Base-by-base conservation (phyloP, 2,797 vertebrate species). In the Epinephelus coioides region DNA sequence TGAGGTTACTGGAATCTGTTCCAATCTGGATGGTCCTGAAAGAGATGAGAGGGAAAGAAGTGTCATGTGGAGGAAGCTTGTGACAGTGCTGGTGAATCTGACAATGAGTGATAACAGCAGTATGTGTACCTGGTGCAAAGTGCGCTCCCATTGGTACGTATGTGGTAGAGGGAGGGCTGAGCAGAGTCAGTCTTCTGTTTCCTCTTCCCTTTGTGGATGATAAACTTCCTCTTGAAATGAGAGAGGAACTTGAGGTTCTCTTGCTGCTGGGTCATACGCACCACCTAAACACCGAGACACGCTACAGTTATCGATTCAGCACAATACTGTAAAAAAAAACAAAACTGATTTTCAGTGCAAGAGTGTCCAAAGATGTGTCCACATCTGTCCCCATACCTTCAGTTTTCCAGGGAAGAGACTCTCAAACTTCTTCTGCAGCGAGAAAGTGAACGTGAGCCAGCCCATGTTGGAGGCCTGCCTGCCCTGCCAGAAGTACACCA, bases 401-500 rank as follows among this genome's bases (percentile, higher is more conserved):
- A 99, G 94, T 85, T 99, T 99, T 68, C 98, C 98, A 0, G 97
- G 98, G 88, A 99, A 99, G 23, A 99, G 97, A 78, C 96, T 98
- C 93, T 99, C 97, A 1, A 99, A 99, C 93, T 99, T 99, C 95
- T 98, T 99, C 94, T 99, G 98, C 60, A 99, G 95, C 77, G 97
- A 99, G 95, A 99, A 99, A 76, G 98, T 99, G 92, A 99, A 99
- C 30, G 98, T 99, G 81, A 99, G 96, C 98, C 98, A 99, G 89
- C 98, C 98, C 98, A 99, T 99, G 92, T 97, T 99, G 92, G 98
- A 99, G 73, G 98, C 98, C 88, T 99, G 97, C 0, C 98, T 93
- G 91, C 98, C 98, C 94, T 99, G 98, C 98, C 98, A 99, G 95
- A 99, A 99, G 88, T 99, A 99, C 64, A 99, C 98, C 0, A 97